phyloP scores from a whole-genome alignment of 2,797 vertebrate species.

The Microhierax caerulescens region DNA sequence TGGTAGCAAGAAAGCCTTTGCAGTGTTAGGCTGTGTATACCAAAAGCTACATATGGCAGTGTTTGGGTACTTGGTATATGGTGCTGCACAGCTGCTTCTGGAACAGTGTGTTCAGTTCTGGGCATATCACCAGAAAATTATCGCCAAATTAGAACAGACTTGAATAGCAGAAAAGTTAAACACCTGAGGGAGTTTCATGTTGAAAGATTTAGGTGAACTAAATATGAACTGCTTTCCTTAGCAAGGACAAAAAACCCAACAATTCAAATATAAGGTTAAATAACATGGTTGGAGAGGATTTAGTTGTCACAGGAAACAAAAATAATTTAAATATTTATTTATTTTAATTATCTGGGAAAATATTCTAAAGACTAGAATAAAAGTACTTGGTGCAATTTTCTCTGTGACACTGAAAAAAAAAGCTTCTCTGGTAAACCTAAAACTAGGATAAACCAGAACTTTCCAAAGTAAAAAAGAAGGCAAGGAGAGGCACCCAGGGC shows the following conservation, averaged over 20 bases:
- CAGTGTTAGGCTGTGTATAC: not conserved
- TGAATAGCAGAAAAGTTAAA: not conserved
- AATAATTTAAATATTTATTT: not conserved
- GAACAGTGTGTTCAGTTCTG: not conserved
- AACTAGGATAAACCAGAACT: not conserved
- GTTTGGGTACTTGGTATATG: not conserved
- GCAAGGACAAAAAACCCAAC: not conserved
- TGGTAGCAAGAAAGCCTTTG: not conserved
- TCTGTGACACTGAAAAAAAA: not conserved
- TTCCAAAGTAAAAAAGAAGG: not conserved
- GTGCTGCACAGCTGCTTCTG: not conserved
- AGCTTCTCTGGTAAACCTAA: not conserved
- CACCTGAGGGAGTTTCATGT: not conserved
- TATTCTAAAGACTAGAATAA: not conserved
- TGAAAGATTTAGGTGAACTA: not conserved
- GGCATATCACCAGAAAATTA: not conserved
- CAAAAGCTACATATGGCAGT: not conserved
- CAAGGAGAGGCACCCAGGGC: not conserved
- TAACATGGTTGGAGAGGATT: not conserved
- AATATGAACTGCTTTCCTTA: not conserved
- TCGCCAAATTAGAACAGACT: not conserved
- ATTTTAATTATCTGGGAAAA: not conserved
- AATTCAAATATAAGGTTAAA: not conserved
- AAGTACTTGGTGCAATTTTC: not conserved
- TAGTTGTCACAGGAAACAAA: not conserved